Evolutionary conservation across 2,797 vertebrate genomes (phyloP).

Genomic region (Rhinatrema bivittatum): DNA sequence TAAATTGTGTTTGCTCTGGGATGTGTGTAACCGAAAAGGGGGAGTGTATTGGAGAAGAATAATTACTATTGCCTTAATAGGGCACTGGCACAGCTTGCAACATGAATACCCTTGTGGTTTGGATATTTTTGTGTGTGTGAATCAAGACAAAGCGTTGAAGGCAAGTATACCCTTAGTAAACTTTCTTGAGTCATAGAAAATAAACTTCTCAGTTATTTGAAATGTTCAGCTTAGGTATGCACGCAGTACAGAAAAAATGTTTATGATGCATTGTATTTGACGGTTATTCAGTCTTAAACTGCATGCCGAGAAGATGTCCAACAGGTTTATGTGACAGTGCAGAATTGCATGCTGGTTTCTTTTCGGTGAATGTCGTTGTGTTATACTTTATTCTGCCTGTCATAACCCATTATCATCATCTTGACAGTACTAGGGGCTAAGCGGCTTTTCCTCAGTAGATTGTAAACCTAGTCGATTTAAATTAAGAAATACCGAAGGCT

Average conservation of each 20-base stretch:
- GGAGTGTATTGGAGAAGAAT: not conserved
- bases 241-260: not conserved
- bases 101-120: slow-evolving; percentile 1
- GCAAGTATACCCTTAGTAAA: slow-evolving; percentile 30
- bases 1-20: not conserved
- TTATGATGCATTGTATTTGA: not conserved
- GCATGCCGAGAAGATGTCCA: not conserved
- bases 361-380: no score
- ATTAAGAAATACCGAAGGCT: no score
- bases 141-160: slow-evolving; percentile 20
- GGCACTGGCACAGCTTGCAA: not conserved
- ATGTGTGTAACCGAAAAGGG: not conserved
- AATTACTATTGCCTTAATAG: not conserved
- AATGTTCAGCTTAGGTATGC: no score
- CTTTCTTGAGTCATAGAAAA: slow-evolving; percentile 9
- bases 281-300: not conserved
- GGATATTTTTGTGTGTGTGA: slow-evolving; percentile 4
- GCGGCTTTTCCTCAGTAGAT: no score
- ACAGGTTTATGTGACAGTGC: no score
- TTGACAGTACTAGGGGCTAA: no score
- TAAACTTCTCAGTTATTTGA: not conserved
- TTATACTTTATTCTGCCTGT: no score
- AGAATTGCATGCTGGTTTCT: no score
- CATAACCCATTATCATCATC: no score
- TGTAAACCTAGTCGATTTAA: no score